Conservation (phyloP, 2,888 invertebrate species). For the Cyclophora albipunctata region DNA sequence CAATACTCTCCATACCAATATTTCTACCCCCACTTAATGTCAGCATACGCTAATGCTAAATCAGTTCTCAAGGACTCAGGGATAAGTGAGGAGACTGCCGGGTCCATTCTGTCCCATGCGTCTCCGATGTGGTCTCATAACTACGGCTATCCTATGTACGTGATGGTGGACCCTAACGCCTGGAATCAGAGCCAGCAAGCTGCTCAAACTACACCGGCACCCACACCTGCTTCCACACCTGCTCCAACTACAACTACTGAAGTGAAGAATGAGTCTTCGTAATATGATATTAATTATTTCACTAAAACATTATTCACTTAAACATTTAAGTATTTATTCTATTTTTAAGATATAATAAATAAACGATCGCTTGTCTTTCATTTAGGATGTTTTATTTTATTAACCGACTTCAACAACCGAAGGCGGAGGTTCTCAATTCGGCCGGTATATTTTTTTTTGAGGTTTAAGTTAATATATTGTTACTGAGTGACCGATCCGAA, state of each 20-base stretch:
- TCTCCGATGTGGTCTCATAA: conserved; percentile 46
- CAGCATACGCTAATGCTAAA: conserved; percentile 49
- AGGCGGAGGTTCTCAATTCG: too few species aligned
- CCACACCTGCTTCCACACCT: too few species aligned
- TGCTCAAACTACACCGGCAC: conserved; percentile 15
- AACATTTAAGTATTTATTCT: conserved; percentile 7
- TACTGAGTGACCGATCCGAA: too few species aligned
- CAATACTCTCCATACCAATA: conserved; percentile 47
- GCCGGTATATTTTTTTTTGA: too few species aligned
- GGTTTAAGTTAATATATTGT: too few species aligned
- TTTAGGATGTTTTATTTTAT: too few species aligned
- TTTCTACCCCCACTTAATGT: conserved; percentile 59
- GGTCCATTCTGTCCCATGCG: conserved; percentile 28
- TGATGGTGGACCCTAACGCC: conserved; percentile 53
- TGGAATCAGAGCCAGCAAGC: conserved; percentile 46
- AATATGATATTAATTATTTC: not conserved
- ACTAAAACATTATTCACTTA: not conserved
- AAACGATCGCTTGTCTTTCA: too few species aligned
- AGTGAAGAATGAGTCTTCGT: conserved; percentile 10
- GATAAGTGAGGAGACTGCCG: conserved; percentile 36
- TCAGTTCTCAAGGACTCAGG: conserved; percentile 44
- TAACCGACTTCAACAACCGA: too few species aligned
- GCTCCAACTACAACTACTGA: conserved; percentile 19
- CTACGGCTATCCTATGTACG: conserved; percentile 49
- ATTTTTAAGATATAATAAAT: conserved; percentile 1